These are phyloP conservation scores for Epistrophella euchroma DNA, from an alignment of 2,888 invertebrate genomes.

Conservation along the genomic window DNA sequence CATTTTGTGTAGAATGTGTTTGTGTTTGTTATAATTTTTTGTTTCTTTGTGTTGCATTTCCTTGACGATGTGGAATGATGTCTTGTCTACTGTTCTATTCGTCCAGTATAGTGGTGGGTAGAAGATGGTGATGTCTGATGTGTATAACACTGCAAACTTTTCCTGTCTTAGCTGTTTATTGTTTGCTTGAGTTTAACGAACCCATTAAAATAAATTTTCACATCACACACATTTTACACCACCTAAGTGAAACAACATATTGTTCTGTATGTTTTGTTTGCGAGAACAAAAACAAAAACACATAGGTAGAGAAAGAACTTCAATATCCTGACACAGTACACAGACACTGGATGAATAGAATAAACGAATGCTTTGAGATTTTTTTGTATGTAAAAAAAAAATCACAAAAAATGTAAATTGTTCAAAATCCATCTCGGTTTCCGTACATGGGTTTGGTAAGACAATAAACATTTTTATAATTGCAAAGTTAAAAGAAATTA, in stretches of 20 bases:
- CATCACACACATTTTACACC: constrained; percentile 36
- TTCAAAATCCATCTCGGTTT: neutral
- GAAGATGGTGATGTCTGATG: neutral
- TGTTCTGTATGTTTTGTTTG: neutral
- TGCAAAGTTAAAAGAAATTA: constrained; percentile 21
- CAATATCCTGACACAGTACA: neutral
- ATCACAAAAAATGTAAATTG: constrained; percentile 34
- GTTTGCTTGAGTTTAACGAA: constrained; percentile 58
- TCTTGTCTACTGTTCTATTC: neutral
- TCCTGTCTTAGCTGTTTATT: neutral
- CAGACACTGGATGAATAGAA: neutral
- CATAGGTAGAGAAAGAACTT: neutral
- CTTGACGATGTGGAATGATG: neutral
- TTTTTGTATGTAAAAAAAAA: constrained; percentile 32
- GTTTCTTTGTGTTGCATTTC: constrained; percentile 27
- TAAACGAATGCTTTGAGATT: constrained; percentile 2
- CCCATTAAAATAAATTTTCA: constrained; percentile 63
- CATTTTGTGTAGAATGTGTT: neutral
- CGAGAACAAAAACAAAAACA: neutral
- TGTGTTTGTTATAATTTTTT: neutral
- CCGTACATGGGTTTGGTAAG: neutral
- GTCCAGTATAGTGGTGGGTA: neutral
- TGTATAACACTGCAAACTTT: neutral
- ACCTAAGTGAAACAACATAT: neutral
- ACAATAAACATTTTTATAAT: constrained; percentile 59